Evolutionary conservation across 2,113 vertebrate genomes (phyloP).

Genomic region (Dasyurus viverrinus): DNA sequence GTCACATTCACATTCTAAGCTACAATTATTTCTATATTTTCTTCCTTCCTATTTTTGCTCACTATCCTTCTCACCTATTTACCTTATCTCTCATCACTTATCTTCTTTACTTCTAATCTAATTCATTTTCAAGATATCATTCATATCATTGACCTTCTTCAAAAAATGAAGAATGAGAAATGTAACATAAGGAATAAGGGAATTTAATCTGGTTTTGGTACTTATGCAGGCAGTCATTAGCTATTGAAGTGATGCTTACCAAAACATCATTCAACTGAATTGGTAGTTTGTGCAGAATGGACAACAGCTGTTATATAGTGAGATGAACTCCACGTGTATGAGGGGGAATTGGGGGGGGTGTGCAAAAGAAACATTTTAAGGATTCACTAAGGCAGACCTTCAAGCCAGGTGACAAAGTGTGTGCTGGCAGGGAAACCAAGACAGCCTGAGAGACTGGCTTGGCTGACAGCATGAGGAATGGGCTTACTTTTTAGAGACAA

Average conservation of each 20-base stretch:
- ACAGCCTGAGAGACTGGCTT: background rate
- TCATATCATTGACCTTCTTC: background rate
- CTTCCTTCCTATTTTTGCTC: no score
- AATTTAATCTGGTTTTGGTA: background rate
- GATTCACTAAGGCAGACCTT: background rate
- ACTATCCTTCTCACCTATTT: no score
- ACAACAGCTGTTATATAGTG: background rate
- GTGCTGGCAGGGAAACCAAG: background rate
- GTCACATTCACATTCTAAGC: no score
- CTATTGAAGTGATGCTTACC: background rate
- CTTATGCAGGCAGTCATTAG: background rate
- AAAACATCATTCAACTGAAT: background rate
- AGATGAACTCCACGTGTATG: background rate
- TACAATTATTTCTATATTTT: no score
- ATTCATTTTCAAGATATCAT: background rate
- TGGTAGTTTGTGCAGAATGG: background rate
- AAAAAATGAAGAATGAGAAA: background rate
- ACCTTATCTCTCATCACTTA: no score
- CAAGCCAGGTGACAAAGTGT: background rate
- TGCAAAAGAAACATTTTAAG: no score
- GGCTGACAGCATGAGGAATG: background rate
- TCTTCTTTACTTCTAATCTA: background rate
- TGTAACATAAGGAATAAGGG: background rate
- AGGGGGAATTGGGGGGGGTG: rapidly evolving
- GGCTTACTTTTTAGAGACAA: background rate